Evolutionary conservation across 2,797 vertebrate species (phyloP).

Genomic region (Jordanella pulchra): DNA sequence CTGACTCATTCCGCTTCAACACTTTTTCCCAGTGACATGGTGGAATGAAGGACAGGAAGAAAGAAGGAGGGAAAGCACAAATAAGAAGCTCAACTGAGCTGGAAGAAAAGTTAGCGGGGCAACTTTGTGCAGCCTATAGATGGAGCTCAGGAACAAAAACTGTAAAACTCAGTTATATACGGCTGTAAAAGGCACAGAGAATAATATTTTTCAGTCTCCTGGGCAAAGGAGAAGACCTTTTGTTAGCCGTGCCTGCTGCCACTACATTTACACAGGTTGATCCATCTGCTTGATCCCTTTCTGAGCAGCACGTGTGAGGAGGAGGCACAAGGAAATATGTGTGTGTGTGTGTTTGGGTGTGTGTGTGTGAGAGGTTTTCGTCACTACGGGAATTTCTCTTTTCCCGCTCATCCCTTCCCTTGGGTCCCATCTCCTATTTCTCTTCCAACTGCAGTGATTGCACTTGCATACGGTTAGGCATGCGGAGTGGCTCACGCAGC

Average conservation of each 20-base stretch:
- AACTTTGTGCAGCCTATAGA: constrained; percentile 19
- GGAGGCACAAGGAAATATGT: constrained; percentile 40
- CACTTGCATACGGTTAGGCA: constrained; percentile 53
- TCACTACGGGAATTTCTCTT: constrained; percentile 75
- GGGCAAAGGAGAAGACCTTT: constrained; percentile 52
- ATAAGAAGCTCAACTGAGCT: constrained; percentile 14
- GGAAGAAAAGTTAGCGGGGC: constrained; percentile 23
- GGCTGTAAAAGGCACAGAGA: constrained; percentile 25
- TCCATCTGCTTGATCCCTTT: constrained; percentile 64
- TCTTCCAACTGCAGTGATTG: constrained; percentile 51
- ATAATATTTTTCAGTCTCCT: constrained; percentile 41
- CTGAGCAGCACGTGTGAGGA: constrained; percentile 38
- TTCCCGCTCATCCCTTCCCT: constrained; percentile 69
- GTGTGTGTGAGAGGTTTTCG: constrained; percentile 67
- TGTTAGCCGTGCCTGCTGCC: constrained; percentile 57
- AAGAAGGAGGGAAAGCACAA: constrained; percentile 17
- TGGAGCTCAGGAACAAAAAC: constrained; percentile 12
- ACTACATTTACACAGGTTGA: constrained; percentile 56
- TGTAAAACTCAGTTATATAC: constrained; percentile 10
- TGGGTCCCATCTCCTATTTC: constrained; percentile 65
- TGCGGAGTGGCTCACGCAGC: constrained; percentile 45
- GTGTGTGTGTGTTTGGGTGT: constrained; percentile 48
- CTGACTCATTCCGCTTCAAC: constrained; percentile 62
- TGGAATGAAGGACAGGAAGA: constrained; percentile 53
- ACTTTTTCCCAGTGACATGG: constrained; percentile 63